Base-by-base conservation (phyloP, 2,888 invertebrate species). In the Himalopsyche japonica region DNA sequence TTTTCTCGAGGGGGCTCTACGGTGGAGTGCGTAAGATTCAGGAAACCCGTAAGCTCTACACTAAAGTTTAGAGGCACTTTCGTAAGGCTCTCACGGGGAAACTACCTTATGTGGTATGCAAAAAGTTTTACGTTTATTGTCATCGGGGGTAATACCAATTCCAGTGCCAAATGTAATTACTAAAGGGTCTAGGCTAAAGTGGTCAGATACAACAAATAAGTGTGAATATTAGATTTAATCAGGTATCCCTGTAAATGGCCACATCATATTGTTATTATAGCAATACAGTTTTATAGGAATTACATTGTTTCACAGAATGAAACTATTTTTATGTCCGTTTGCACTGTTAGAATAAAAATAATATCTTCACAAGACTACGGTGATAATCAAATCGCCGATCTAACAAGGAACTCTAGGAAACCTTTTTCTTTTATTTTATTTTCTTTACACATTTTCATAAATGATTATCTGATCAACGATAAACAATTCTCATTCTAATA, bases 1-100 rank as follows among this genome's bases (percentile, higher is more conserved):
- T 70, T 70, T 70, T 70, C 70, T 27, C 70, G 4, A 5, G 70
- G 27, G 70, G 70, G 12, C 27, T 24, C 27, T 70, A 27, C 70
- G 15, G 70, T 4, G 27, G 70, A 70, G 70, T 70, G 70, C 70
- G 70, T 70, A 70, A 70, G 70, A 70, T 70, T 27, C 70, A 27
- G 27, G 12, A 70, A 27, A 27, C 12, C 70, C 70, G 30, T 70
- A 70, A 70, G 70, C 70, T 70, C 24, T 20, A 70, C 27, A 70
- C 70, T 70, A 70, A 70, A 70, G 70, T 70, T 70, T 70, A 70
- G 70, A 70, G 70, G 70, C 70, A 70, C 70, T 70, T 70, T 70
- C 70, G 70, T 70, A 70, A 70, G 27, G 70, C 70, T 70, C 70
- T 70, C 70, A 70, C 70, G 70, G 70, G 70, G 70, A 70, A 70